Evolutionary conservation across 2,113 vertebrate genomes (phyloP).

Genomic region (Tachycineta bicolor): DNA sequence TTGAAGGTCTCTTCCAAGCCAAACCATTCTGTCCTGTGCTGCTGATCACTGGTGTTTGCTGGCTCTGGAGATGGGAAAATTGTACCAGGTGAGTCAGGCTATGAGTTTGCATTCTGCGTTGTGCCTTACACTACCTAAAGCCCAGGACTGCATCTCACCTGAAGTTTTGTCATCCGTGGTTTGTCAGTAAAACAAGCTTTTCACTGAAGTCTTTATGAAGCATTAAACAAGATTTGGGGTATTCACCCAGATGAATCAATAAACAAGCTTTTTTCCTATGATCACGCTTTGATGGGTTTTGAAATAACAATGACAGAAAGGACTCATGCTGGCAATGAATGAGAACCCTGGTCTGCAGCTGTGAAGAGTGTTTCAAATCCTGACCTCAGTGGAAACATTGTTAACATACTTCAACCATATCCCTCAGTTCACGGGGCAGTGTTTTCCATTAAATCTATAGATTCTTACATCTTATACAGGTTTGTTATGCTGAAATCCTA

Average conservation of each 20-base stretch:
- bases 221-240: neutral
- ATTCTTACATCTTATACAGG: neutral
- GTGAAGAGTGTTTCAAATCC: neutral
- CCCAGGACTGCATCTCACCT: neutral
- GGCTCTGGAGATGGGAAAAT: neutral
- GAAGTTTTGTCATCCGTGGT: neutral
- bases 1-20: neutral
- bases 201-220: neutral
- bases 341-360: neutral
- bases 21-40: neutral
- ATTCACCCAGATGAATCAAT: neutral
- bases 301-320: neutral
- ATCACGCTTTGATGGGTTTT: neutral
- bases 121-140: rapidly evolving
- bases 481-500: neutral
- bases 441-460: neutral
- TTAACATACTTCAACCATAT: neutral
- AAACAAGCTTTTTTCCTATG: neutral
- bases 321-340: neutral
- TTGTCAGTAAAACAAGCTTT: neutral
- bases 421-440: neutral
- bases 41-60: neutral
- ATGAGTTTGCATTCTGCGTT: neutral
- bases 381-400: neutral
- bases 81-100: neutral